Percentiles rank a stretch among this genome's conserved stretches.
These are phyloP conservation scores for Tetranychus piercei DNA, from an alignment of 2,888 invertebrate species.

Conservation along the genomic window DNA sequence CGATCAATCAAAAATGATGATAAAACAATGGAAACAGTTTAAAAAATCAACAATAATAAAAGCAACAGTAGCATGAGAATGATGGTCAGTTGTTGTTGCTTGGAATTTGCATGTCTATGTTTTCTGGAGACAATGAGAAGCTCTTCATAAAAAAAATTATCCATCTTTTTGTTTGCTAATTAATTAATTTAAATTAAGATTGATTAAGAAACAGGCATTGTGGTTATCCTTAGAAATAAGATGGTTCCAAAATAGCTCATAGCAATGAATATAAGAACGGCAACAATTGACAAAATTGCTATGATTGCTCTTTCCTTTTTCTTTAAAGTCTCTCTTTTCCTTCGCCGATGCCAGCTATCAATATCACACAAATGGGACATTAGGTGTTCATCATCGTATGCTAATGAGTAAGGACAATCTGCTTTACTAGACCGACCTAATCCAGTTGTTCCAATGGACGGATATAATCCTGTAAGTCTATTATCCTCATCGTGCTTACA, in stretches of 20 bases:
- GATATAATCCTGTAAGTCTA: not conserved
- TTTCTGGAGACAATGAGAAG: not conserved
- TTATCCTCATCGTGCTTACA: not conserved
- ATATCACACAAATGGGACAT: constrained; percentile 10
- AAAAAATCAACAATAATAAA: too few species aligned
- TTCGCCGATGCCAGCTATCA: constrained; percentile 4
- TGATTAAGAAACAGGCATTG: not conserved
- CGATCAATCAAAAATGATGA: too few species aligned
- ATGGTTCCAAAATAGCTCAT: constrained; percentile 11
- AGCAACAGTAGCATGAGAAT: too few species aligned
- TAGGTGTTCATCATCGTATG: not conserved
- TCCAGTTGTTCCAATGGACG: too few species aligned
- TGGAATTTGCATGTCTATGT: too few species aligned
- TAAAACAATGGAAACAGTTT: too few species aligned
- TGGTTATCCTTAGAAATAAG: constrained; percentile 10
- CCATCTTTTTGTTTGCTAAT: not conserved
- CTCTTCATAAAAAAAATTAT: not conserved
- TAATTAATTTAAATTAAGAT: not conserved
- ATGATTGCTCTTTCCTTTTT: constrained; percentile 7
- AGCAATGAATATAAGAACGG: constrained; percentile 3
- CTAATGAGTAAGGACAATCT: constrained; percentile 2
- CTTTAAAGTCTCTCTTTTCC: not conserved
- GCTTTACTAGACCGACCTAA: not conserved
- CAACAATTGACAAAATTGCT: not conserved
- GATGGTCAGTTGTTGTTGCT: too few species aligned